Evolutionary conservation across 2,888 invertebrate genomes (phyloP).

Genomic region (Micoletzkya japonica): DNA sequence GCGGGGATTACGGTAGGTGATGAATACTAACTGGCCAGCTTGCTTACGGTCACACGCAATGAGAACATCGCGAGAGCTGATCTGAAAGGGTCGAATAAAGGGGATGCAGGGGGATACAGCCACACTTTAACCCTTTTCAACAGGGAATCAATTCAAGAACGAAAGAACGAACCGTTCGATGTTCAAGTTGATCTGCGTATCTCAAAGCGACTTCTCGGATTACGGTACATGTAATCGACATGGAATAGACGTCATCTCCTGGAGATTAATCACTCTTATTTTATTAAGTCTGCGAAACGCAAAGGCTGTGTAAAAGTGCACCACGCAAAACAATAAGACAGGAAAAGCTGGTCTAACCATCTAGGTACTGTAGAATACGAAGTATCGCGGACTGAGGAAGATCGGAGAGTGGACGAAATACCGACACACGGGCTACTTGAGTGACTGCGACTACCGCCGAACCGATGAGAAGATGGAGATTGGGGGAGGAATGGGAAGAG

Average conservation of each 20-base stretch:
- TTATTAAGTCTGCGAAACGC: too few relatives aligned
- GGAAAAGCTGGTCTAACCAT: too few relatives aligned
- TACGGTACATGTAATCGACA: conserved; percentile 18
- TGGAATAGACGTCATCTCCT: conserved; percentile 25
- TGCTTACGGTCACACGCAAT: neutral
- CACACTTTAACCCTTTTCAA: neutral
- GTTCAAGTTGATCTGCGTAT: conserved; percentile 10
- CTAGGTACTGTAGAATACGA: conserved; percentile 1
- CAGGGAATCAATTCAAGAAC: too few relatives aligned
- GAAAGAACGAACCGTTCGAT: too few relatives aligned
- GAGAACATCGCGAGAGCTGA: neutral
- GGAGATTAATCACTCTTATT: too few relatives aligned
- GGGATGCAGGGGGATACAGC: neutral
- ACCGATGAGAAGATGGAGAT: conserved; percentile 14
- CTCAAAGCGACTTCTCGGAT: conserved; percentile 8
- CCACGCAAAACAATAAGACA: too few relatives aligned
- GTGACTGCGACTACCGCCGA: conserved; percentile 11
- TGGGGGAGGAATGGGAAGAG: conserved; percentile 16
- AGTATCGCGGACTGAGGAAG: conserved; percentile 2
- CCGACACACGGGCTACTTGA: conserved; percentile 15
- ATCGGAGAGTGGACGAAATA: conserved; percentile 5
- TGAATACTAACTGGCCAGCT: neutral
- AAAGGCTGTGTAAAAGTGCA: too few relatives aligned
- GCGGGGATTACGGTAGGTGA: too few relatives aligned
- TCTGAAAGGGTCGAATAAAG: neutral